Evolutionary conservation across 1,140 invertebrate species (phyloP).

Genomic region (Cylas formicarius): DNA sequence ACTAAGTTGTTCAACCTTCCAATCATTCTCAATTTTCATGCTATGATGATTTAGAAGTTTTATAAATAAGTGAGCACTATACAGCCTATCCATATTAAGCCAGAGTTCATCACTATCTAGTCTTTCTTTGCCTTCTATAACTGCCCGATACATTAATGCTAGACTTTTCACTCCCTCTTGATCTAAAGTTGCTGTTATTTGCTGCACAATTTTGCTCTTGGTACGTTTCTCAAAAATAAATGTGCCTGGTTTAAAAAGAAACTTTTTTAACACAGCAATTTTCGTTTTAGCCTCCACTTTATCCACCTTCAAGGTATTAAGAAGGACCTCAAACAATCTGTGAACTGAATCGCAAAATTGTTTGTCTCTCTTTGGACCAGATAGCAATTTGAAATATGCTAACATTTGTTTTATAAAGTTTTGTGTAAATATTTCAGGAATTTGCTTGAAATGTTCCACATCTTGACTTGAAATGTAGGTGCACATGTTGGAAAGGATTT

Average conservation of each 20-base stretch:
- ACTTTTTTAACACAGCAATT: constrained; percentile 51
- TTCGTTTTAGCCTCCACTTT: constrained; percentile 46
- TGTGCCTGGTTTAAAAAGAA: constrained; percentile 58
- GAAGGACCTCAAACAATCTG: constrained; percentile 48
- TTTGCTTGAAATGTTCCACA: constrained; percentile 17
- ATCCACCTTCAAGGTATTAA: constrained; percentile 45
- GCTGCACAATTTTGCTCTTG: constrained; percentile 53
- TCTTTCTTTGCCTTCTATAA: constrained; percentile 47
- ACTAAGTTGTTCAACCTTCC: constrained; percentile 57
- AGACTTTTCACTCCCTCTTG: constrained; percentile 55
- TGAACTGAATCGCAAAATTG: constrained; percentile 41
- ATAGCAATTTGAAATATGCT: constrained; percentile 47
- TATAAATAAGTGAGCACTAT: constrained; percentile 57
- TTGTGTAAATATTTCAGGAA: constrained; percentile 32
- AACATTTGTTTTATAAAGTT: constrained; percentile 41
- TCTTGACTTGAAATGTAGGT: constrained; percentile 22
- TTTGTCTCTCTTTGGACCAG: constrained; percentile 44
- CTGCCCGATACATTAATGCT: constrained; percentile 51
- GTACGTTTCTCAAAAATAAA: constrained; percentile 66
- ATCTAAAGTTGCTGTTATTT: constrained; percentile 52
- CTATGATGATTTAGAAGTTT: constrained; percentile 56
- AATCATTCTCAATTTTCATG: constrained; percentile 52
- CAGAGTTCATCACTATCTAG: constrained; percentile 48
- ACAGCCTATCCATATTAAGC: constrained; percentile 59
- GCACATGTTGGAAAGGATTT: constrained; percentile 25